Base-by-base conservation (phyloP, 2,888 invertebrate species). In the Rhingia rostrata region DNA sequence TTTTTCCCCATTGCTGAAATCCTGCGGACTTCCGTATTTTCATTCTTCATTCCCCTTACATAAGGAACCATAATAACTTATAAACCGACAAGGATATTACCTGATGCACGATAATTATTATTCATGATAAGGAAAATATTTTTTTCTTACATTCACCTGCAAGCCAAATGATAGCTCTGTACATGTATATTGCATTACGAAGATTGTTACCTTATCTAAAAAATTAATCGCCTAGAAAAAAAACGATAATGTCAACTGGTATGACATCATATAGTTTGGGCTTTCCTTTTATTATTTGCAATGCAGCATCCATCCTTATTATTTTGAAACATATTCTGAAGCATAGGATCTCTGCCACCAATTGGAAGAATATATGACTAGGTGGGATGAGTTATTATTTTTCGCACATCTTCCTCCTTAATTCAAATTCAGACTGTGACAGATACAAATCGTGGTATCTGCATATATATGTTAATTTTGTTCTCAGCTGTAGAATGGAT, bases 361-460 rank as follows among this genome's bases (percentile, higher is more conserved):
- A 81, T 75, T 51, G 63, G 9, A 41, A 41, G n/a, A 45, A 22
- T 14, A 58, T 60, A 39, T 43, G 64, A 58, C 7, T 70, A 75
- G 45, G 47, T 58, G 22, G 43, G 75, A 63, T 47, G 60, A 49
- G 41, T 53, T 22, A 39, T 70, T 77, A 53, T 70, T 77, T 70
- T 64, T 75, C 70, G 58, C 53, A 56, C 61, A 81, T 77, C 64
- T 58, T 54, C 64, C 63, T 47, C 58, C 64, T 69, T 58, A 81
- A 81, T 74, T 74, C 58, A 74, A 64, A 74, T 73, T 56, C 74
- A 75, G 67, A 58, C 58, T 77, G 70, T 77, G 75, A 64, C 81
- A 77, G 63, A 69, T 43, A 69, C 43, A 35, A 63, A 74, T 58
- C 63, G 54, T 75, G 51, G 69, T 75, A 77, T 75, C 70, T 70